These are phyloP conservation scores for Phymorhynchus buccinoides DNA, from an alignment of 1,140 invertebrate genomes.

Conservation along the genomic window DNA sequence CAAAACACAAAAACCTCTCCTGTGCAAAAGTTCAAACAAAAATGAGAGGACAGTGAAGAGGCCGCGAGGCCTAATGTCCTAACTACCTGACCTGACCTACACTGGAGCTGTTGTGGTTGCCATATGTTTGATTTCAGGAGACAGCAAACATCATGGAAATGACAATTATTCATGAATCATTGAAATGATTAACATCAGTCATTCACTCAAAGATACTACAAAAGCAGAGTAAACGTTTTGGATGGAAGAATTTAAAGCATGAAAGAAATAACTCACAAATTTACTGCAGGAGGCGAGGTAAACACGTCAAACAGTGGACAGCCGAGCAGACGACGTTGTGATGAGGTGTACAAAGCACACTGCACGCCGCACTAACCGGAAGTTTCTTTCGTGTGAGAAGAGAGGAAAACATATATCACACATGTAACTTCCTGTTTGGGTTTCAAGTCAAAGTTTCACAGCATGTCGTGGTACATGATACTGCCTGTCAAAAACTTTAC, in stretches of 20 bases:
- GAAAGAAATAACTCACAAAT: not conserved
- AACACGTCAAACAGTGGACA: not conserved
- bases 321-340: not conserved
- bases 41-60: no score
- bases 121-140: no score
- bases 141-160: no score
- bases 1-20: no score
- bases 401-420: not conserved
- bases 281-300: not conserved
- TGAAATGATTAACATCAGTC: not conserved
- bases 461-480: no score
- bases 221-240: not conserved
- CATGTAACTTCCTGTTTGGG: not conserved
- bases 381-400: not conserved
- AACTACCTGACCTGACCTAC: no score
- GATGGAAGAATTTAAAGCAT: not conserved
- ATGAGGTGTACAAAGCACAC: slow-evolving; percentile 38
- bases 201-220: not conserved
- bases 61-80: no score
- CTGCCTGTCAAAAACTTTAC: no score
- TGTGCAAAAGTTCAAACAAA: no score
- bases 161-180: no score
- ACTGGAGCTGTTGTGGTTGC: no score
- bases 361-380: slow-evolving; percentile 34
- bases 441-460: no score